Conservation (phyloP, 2,113 vertebrate genomes). For the Acrocephalus kingi region DNA sequence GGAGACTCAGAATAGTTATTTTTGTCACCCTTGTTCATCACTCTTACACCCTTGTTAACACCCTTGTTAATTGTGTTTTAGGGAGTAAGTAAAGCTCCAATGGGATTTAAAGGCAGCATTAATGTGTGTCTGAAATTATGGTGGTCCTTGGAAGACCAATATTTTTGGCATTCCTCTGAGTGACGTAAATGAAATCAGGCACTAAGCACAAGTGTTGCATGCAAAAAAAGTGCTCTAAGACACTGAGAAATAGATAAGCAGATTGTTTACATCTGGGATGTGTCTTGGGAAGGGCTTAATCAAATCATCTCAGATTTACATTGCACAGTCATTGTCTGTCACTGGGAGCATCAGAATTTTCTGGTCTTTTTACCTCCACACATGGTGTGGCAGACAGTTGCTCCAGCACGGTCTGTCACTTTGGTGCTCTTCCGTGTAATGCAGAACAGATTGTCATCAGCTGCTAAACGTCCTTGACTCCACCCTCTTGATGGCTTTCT, state of each 20-base stretch:
- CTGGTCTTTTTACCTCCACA: neutral
- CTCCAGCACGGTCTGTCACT: neutral
- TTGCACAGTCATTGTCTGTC: neutral
- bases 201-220: neutral
- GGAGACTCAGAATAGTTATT: neutral
- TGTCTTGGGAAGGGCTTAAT: neutral
- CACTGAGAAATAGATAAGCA: neutral
- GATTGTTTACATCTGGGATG: neutral
- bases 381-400: neutral
- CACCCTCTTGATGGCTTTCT: neutral
- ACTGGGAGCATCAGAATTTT: neutral
- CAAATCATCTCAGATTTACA: neutral
- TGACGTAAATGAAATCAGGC: neutral
- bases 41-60: neutral
- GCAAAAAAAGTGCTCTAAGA: neutral
- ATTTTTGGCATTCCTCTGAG: neutral
- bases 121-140: neutral
- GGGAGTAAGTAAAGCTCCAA: neutral
- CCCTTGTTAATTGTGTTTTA: neutral
- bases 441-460: neutral
- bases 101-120: neutral
- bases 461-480: neutral
- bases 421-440: neutral
- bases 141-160: neutral
- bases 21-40: neutral